Evolutionary conservation across 1,140 invertebrate species (phyloP), one percentile per base, ranked within the genome.

Genomic region (Macrocentrus cingulum): DNA sequence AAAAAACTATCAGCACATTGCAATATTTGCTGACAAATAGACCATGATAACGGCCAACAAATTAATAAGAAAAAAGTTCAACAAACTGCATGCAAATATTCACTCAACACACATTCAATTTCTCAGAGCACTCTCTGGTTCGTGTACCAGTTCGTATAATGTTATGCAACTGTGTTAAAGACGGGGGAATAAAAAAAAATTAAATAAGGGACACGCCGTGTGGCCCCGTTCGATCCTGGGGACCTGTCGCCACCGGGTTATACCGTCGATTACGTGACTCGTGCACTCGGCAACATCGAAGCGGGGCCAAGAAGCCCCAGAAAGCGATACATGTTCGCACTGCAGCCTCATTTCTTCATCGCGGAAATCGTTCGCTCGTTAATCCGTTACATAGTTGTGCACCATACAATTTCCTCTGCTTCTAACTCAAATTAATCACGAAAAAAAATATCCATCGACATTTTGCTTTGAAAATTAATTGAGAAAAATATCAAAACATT

Each of bases 121-220:
- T 34, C 23, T 50, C 36, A 19, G 29, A 56, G 37, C 34, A 20
- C 23, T 48, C 16, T 48, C 23, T 54, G 22, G 32, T 54, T 46
- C 44, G 32, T 50, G 56, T 56, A 53, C 55, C 51, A 55, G 54
- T 54, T 60, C 51, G 44, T 20, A 19, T 61, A 57, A 63, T 55
- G 51, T 63, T 60, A 63, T 63, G 62, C 59, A 63, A 63, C 45
- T 59, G 62, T 60, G 58, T 46, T 60, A 44, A 63, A 60, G 45
- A 37, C 46, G 37, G 55, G 44, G 37, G 34, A 50, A 52, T 20
- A 52, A 52, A 48, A 39, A 50, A 16, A 49, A 34, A 48, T 15
- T 16, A 45, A 56, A 16, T 22, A 37, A 41, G 23, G 37, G 25
- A 46, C 42, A 39, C 25, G 50, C 25, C 25, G 25, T 19, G 29